phyloP scores from a whole-genome alignment of 2,797 vertebrate species.

The Danio kyathit region DNA sequence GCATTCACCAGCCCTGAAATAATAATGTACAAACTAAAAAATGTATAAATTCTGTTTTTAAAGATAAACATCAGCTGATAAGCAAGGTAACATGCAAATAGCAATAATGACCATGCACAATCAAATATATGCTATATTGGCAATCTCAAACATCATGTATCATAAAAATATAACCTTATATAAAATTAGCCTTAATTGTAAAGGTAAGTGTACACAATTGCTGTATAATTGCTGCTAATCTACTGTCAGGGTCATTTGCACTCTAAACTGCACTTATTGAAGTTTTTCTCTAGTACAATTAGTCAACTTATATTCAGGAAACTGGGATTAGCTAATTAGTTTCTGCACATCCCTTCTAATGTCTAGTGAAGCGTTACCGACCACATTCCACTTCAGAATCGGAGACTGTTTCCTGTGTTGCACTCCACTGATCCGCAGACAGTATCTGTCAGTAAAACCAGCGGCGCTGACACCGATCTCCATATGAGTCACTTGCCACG shows the following conservation, averaged over 20 bases:
- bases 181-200: background rate
- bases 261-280: background rate
- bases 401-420: slow-evolving; percentile 15
- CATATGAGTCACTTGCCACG: background rate
- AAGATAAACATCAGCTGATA: background rate
- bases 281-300: background rate
- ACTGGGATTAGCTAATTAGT: background rate
- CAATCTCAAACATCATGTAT: background rate
- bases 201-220: background rate
- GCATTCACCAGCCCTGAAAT: no score
- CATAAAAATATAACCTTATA: background rate
- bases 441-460: slow-evolving; percentile 22
- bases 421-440: slow-evolving; percentile 13
- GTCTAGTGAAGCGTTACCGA: background rate
- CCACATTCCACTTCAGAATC: background rate
- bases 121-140: background rate
- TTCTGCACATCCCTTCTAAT: slow-evolving; percentile 12
- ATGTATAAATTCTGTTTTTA: background rate
- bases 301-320: background rate
- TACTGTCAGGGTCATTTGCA: background rate
- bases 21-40: background rate
- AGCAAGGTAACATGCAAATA: no score
- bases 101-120: background rate
- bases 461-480: background rate
- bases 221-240: background rate